Evolutionary conservation across 2,113 vertebrate genomes (phyloP), one percentile per base, ranked within the genome.

Genomic region (Cyanoderma ruficeps): DNA sequence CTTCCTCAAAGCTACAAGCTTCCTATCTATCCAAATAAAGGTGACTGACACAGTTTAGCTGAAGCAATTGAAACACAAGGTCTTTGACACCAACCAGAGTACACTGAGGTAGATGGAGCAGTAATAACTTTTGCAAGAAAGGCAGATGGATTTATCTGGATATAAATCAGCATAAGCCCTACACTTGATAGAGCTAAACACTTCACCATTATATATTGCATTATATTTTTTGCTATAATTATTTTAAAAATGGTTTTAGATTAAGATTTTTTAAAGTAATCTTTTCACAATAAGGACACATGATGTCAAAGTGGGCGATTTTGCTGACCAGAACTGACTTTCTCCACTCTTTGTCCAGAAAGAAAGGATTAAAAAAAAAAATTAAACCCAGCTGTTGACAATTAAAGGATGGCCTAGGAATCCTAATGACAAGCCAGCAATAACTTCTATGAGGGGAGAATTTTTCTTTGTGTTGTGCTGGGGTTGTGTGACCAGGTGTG

Each of bases 1-100:
- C 44, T 92, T 65, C 61, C 44, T 92, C 55, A 87, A 65, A 87
- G 33, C 72, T 70, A 27, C 31, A 87, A 46, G 39, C 15, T 81
- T 61, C 28, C 41, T 61, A 52, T 39, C 14, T 47, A 6, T 24
- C 21, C 37, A 39, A n/a, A n/a, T 42, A 49, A 55, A 87, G 33
- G 23, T 31, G 39, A 49, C 31, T 44, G 50, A 63, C n/a, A 30
- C 8, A 31, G 42, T 71, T 63, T 16, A 90, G 39, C 44, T 71
- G 61, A 8, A 90, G 15, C 16, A 82, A 47, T 60, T 87, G 72
- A 79, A 90, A 68, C 21, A 50, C 2, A 2, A 50, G 9, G 20
- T 50, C 50, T 81, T 44, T 79, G 47, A 33, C 50, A 90, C 5
- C 28, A 78, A 14, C 13, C 33, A 70, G 63, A 82, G 55, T 14